Evolutionary conservation across 1,140 invertebrate species (phyloP).

Genomic region (Halotydeus destructor): DNA sequence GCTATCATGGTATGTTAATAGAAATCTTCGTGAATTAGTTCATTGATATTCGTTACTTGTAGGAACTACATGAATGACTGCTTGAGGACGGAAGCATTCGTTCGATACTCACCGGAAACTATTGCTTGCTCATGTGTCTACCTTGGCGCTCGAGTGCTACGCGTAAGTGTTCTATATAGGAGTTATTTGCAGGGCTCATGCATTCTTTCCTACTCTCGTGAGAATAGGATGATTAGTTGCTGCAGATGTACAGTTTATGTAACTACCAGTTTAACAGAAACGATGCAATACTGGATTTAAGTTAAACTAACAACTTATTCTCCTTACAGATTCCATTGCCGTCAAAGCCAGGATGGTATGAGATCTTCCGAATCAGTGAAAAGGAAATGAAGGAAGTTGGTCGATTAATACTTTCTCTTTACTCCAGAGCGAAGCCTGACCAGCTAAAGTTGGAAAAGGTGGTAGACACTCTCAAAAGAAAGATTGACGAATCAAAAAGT

Average conservation of each 20-base stretch:
- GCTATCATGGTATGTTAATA: constrained; percentile 53
- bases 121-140: constrained; percentile 97
- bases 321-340: constrained; percentile 45
- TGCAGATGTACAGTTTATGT: background rate
- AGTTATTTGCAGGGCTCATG: background rate
- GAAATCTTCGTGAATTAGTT: background rate
- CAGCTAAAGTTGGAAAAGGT: constrained; percentile 47
- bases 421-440: constrained; percentile 53
- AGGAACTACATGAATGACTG: constrained; percentile 99
- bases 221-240: background rate
- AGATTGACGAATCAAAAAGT: too few species aligned
- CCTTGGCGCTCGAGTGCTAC: constrained; percentile 65
- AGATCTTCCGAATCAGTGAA: constrained; percentile 59
- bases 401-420: constrained; percentile 56
- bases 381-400: constrained; percentile 64
- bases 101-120: constrained; percentile 83
- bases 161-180: constrained; percentile 23
- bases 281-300: background rate
- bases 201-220: background rate
- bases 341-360: constrained; percentile 67
- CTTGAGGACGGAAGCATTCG: constrained; percentile 82
- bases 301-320: constrained; percentile 10
- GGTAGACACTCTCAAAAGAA: constrained; percentile 46
- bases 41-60: constrained; percentile 18
- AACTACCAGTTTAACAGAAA: constrained; percentile 6